These are phyloP conservation scores for Motacilla tschutschensis DNA, from an alignment of 2,113 vertebrate genomes.

Conservation along the genomic window DNA sequence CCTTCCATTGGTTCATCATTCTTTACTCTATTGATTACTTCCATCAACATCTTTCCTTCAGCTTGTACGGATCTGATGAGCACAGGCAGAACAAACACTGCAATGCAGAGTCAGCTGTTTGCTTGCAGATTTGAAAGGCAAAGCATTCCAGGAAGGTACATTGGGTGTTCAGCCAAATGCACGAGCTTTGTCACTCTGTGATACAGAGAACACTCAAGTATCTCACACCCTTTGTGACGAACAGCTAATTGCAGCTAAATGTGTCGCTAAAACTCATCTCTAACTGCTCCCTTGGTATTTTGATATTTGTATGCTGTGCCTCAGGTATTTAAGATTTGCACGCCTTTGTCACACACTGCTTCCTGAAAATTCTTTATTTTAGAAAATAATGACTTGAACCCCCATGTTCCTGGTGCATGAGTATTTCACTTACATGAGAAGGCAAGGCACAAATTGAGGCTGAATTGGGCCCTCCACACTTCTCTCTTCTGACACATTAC, in stretches of 20 bases:
- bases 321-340: background rate
- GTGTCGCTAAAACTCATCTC: background rate
- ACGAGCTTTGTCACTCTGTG: background rate
- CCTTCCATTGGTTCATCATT: conserved; percentile 88
- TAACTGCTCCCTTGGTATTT: background rate
- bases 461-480: background rate
- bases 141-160: conserved; percentile 29
- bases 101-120: conserved; percentile 77
- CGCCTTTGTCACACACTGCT: background rate
- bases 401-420: rapidly evolving
- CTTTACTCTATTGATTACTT: conserved; percentile 88
- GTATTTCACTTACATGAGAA: background rate
- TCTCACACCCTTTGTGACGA: background rate
- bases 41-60: conserved; percentile 77
- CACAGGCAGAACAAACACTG: conserved; percentile 59
- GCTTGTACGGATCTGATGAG: conserved; percentile 68
- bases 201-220: background rate
- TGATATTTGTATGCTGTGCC: background rate
- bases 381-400: background rate
- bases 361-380: background rate
- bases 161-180: background rate
- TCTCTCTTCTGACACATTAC: background rate
- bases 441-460: background rate
- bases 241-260: background rate
- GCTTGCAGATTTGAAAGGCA: conserved; percentile 63